Evolutionary conservation across 2,888 invertebrate genomes (phyloP), one percentile per base, ranked within the genome.

Genomic region (Drosophila mimetica): DNA sequence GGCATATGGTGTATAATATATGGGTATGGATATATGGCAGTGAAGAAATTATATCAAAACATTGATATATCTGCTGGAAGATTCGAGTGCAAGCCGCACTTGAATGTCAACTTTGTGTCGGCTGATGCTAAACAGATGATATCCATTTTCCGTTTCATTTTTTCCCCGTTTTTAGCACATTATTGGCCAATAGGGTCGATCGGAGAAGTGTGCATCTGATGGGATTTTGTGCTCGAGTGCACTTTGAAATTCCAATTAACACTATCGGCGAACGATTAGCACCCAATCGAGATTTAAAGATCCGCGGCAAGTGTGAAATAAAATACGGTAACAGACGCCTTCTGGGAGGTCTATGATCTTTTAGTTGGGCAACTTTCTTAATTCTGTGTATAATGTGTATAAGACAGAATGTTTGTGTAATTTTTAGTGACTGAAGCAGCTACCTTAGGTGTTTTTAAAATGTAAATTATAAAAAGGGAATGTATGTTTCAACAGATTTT

Each of bases 41-140:
- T 81, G 79, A 81, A 73, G 79, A 85, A 86, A 80, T 76, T 75
- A 81, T 86, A 80, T 82, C 76, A 85, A 85, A 85, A 85, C 82
- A 86, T 69, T 76, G 70, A 74, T 72, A 67, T 58, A 71, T 77
- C 63, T 57, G 42, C 30, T 3, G 18, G 59, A 32, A 53, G 58
- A 47, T 46, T 63, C 67, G 65, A 75, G 64, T 70, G 74, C 70
- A 74, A 75, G 80, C 76, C 86, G 82, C 85, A 87, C 87, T 87
- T 83, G 87, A 85, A 83, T 87, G 85, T 87, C 87, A 87, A 77
- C 86, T 87, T 79, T 83, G 75, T 64, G 81, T 85, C 80, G 75
- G 76, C 69, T 78, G 84, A 85, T 76, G 75, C 74, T 82, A 74
- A 78, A 55, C 84, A 85, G 85, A 75, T 69, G 66, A 79, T 52